phyloP scores from a whole-genome alignment of 2,888 invertebrate genomes.

The Orchesellides sinensis region DNA sequence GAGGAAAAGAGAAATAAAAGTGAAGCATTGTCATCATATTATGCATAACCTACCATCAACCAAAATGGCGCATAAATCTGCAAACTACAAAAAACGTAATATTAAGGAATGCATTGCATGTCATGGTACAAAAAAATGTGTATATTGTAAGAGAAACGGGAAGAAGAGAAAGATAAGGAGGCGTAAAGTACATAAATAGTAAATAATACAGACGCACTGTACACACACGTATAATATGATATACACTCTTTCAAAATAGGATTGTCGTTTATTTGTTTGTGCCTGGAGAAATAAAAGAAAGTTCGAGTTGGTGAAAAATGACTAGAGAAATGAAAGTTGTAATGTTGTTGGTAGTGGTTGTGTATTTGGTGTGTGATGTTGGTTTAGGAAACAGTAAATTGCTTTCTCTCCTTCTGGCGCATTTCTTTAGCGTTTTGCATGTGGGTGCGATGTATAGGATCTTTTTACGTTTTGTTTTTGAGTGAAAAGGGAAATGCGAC shows the following conservation, averaged over 20 bases:
- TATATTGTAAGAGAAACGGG: not conserved
- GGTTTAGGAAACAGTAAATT: constrained; percentile 10
- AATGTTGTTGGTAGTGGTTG: not conserved
- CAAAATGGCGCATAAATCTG: too few species aligned
- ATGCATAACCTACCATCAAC: too few species aligned
- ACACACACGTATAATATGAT: constrained; percentile 6
- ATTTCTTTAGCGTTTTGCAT: constrained; percentile 10
- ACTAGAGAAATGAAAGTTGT: constrained; percentile 1
- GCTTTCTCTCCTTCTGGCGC: constrained; percentile 34
- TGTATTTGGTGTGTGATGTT: not conserved
- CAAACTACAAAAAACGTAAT: not conserved
- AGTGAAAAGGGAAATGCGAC: not conserved
- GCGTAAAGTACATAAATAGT: not conserved
- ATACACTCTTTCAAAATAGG: constrained; percentile 8
- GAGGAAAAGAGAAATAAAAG: not conserved
- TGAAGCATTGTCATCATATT: not conserved
- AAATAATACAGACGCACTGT: not conserved
- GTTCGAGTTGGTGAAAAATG: not conserved
- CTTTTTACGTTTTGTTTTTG: not conserved
- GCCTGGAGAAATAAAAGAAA: constrained; percentile 7
- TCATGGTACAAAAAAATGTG: not conserved
- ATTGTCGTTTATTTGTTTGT: not conserved
- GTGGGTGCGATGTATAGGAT: not conserved
- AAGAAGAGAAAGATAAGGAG: not conserved
- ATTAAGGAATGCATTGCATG: not conserved